Conservation (phyloP, 2,797 vertebrate genomes). For the Pteropus rufus region DNA sequence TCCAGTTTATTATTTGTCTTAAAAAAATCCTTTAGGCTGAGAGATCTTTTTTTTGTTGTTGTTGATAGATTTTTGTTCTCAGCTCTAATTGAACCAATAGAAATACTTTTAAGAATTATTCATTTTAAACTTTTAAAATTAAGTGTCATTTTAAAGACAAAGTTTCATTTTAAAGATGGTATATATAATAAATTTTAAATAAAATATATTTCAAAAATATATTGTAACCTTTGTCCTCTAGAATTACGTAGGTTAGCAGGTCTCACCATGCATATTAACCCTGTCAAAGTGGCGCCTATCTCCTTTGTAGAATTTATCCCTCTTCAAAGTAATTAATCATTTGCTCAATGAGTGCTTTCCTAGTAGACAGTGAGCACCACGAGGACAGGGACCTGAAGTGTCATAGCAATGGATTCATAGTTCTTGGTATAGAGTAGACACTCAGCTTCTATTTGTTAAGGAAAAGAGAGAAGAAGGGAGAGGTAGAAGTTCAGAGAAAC, state of each 20-base stretch:
- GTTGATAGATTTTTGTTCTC: not conserved
- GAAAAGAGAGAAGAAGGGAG: not conserved
- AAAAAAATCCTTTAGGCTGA: not conserved
- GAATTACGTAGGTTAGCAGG: not conserved
- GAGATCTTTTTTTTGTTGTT: not conserved
- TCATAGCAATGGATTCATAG: not conserved
- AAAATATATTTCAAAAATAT: not conserved
- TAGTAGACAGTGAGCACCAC: not conserved
- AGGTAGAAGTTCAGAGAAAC: not conserved
- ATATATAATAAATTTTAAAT: not conserved
- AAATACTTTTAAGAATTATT: slow-evolving; percentile 17
- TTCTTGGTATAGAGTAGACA: not conserved
- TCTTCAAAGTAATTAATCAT: not conserved
- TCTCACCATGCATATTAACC: not conserved
- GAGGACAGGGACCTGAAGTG: not conserved
- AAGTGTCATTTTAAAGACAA: not conserved
- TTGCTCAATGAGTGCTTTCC: not conserved
- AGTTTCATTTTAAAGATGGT: not conserved
- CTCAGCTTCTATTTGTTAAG: not conserved
- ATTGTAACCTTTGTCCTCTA: not conserved
- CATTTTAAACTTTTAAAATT: slow-evolving; percentile 33
- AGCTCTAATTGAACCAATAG: not conserved
- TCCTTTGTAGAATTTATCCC: not conserved
- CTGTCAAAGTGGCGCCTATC: not conserved
- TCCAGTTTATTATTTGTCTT: not conserved